A percentile compares a stretch with the other conserved stretches of the same genome.
Evolutionary conservation across 2,113 vertebrate genomes (phyloP).

Genomic region (Scartelaos histophorus): DNA sequence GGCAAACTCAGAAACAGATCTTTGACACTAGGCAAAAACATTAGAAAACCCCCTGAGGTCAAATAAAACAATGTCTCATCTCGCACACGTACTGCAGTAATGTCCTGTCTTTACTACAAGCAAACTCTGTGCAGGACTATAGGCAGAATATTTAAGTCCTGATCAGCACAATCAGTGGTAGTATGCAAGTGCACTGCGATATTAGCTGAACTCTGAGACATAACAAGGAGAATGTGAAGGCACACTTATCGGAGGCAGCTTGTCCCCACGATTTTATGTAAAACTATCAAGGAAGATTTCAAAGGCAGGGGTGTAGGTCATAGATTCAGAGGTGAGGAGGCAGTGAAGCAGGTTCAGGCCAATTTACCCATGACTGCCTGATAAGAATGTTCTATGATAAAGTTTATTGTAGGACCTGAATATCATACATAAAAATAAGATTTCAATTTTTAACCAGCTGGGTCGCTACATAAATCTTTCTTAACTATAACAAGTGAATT

Average conservation of each 20-base stretch:
- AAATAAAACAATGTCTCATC: constrained; percentile 66
- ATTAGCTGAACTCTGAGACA: constrained; percentile 49
- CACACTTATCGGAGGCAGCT: constrained; percentile 72
- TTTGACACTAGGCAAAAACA: constrained; percentile 74
- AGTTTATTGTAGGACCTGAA: constrained; percentile 63
- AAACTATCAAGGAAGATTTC: constrained; percentile 30
- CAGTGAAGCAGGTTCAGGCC: constrained; percentile 78
- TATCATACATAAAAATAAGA: constrained; percentile 47
- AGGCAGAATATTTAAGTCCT: constrained; percentile 56
- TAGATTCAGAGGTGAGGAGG: constrained; percentile 55
- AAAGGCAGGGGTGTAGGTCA: constrained; percentile 25
- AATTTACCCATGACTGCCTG: constrained; percentile 57
- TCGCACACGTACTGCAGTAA: constrained; percentile 44
- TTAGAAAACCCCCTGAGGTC: constrained; percentile 77
- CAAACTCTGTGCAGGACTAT: constrained; percentile 35
- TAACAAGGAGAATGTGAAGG: constrained; percentile 73
- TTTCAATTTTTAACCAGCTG: constrained; percentile 52
- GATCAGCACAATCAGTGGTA: constrained; percentile 42
- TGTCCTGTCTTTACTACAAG: constrained; percentile 38
- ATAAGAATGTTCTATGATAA: constrained; percentile 40
- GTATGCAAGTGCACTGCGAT: constrained; percentile 52
- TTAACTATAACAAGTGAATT: constrained; percentile 68
- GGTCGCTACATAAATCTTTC: constrained; percentile 56
- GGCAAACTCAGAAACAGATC: constrained; percentile 64
- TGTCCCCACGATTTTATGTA: constrained; percentile 46